Conservation (phyloP, 2,888 invertebrate species). For the Synergus laeviventris region DNA sequence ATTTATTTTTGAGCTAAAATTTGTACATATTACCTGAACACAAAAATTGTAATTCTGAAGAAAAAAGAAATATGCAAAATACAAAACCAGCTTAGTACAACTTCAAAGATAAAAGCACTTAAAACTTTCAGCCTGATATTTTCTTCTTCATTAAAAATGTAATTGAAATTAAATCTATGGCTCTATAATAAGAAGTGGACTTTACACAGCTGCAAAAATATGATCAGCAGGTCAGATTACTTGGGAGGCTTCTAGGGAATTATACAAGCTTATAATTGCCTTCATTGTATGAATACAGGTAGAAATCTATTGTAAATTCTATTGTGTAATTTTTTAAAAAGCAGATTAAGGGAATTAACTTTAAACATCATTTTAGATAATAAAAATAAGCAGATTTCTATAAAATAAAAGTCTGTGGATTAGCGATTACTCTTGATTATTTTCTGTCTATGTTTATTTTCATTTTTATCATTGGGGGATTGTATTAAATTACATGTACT, state of each 20-base stretch:
- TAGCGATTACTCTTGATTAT: constrained; percentile 4
- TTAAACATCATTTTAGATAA: constrained; percentile 40
- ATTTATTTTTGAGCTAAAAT: background rate
- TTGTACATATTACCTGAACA: background rate
- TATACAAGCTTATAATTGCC: constrained; percentile 12
- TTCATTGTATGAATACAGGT: background rate
- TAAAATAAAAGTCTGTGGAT: background rate
- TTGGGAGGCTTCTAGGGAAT: background rate
- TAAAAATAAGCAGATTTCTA: constrained; percentile 4
- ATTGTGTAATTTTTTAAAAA: background rate
- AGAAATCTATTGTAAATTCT: background rate
- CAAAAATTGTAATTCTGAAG: background rate
- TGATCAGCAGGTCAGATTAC: background rate
- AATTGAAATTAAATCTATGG: background rate
- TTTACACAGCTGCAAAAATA: constrained; percentile 1
- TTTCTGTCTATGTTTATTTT: background rate
- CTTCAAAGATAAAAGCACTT: background rate
- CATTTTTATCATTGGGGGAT: constrained; percentile 35
- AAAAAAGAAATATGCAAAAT: background rate
- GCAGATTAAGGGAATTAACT: background rate
- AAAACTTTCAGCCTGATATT: background rate
- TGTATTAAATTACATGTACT: constrained; percentile 58
- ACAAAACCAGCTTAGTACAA: background rate
- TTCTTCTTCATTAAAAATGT: background rate
- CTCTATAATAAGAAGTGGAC: background rate